Percentiles rank a stretch among this genome's conserved stretches.
These are phyloP conservation scores for Istiophorus platypterus DNA, from an alignment of 2,113 vertebrate species.

Conservation along the genomic window DNA sequence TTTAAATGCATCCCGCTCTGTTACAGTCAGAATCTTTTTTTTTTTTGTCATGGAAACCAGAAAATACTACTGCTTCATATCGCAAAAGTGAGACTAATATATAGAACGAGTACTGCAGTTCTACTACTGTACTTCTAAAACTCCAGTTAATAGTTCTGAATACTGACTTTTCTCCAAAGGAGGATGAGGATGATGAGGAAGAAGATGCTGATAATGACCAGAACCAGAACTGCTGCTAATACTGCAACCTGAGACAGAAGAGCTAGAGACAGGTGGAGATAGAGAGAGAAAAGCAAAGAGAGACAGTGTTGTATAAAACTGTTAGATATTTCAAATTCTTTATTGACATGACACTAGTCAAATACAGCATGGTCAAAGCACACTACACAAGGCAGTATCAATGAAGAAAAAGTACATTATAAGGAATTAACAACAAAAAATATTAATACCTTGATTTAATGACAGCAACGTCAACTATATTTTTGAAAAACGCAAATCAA, in stretches of 20 bases:
- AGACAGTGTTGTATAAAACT: background rate
- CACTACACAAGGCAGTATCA: too few relatives aligned
- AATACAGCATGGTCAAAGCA: too few relatives aligned
- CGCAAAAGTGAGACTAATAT: background rate
- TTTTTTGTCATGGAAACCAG: background rate
- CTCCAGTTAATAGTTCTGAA: background rate
- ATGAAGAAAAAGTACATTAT: too few relatives aligned
- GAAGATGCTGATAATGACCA: slow-evolving; percentile 89
- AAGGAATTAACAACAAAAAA: too few relatives aligned
- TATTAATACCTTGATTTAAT: too few relatives aligned
- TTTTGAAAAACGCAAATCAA: too few relatives aligned
- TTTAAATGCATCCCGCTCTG: background rate
- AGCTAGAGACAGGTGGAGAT: slow-evolving; percentile 75
- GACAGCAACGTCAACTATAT: too few relatives aligned
- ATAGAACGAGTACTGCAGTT: background rate
- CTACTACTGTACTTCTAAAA: background rate
- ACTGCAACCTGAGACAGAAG: slow-evolving; percentile 91
- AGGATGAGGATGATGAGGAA: slow-evolving; percentile 92
- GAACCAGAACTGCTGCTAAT: slow-evolving; percentile 89
- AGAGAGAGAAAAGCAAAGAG: background rate
- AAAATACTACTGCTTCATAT: background rate
- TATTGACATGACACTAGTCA: too few relatives aligned
- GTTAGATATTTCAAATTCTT: too few relatives aligned
- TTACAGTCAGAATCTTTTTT: background rate
- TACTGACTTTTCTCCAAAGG: slow-evolving; percentile 93